phyloP scores from a whole-genome alignment of 2,888 invertebrate species.

The Norana najaformis region DNA sequence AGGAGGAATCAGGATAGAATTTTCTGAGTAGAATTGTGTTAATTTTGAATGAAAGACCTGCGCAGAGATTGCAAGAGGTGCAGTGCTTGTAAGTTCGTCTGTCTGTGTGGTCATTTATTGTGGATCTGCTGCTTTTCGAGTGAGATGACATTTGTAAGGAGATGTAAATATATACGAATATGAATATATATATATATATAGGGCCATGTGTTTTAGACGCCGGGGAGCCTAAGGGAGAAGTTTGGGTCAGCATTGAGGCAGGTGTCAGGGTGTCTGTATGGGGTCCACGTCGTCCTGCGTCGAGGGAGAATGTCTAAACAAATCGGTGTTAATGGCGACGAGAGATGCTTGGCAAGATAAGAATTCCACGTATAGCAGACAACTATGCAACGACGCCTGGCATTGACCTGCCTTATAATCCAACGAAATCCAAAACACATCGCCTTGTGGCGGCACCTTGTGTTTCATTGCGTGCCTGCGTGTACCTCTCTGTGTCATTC shows the following conservation, averaged over 20 bases:
- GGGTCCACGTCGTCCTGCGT: neutral
- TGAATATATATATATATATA: neutral
- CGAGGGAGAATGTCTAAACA: neutral
- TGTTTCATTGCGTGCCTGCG: neutral
- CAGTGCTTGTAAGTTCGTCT: neutral
- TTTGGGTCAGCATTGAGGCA: neutral
- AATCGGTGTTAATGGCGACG: neutral
- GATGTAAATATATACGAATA: neutral
- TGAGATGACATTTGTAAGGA: neutral
- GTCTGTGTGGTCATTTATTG: neutral
- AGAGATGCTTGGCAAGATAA: neutral
- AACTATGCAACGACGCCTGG: neutral
- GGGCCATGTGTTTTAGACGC: neutral
- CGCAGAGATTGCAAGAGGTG: too few relatives aligned
- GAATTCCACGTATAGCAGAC: neutral
- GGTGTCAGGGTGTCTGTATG: constrained; percentile 6
- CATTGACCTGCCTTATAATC: neutral
- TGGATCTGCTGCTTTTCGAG: too few relatives aligned
- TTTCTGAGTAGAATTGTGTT: neutral
- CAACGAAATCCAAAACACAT: neutral
- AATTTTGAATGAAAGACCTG: too few relatives aligned
- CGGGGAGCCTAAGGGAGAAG: too few relatives aligned
- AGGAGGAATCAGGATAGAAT: too few relatives aligned
- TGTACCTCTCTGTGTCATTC: neutral
- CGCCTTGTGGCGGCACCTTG: neutral